Evolutionary conservation across 2,888 invertebrate species (phyloP).

Genomic region (Onthophagus sagittarius): DNA sequence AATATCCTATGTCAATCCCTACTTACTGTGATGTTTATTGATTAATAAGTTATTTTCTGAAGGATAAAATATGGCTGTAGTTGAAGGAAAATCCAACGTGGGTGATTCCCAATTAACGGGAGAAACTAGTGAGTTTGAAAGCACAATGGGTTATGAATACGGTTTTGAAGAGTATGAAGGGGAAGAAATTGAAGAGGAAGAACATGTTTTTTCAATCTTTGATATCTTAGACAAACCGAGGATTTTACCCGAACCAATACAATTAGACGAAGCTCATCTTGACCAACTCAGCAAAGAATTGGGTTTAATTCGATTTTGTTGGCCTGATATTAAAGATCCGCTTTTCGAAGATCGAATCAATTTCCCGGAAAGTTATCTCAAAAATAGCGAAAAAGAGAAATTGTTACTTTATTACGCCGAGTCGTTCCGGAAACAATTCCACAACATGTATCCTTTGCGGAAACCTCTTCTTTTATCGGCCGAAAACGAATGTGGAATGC

Average conservation of each 20-base stretch:
- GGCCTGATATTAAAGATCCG: conserved; percentile 57
- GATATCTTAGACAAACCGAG: conserved; percentile 42
- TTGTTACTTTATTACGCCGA: conserved; percentile 69
- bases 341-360: conserved; percentile 57
- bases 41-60: too few species aligned
- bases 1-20: too few species aligned
- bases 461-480: conserved; percentile 66
- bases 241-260: conserved; percentile 38
- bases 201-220: conserved; percentile 38
- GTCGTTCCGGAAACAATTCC: conserved; percentile 72
- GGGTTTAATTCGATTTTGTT: conserved; percentile 61
- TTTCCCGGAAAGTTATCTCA: conserved; percentile 64
- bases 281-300: conserved; percentile 56
- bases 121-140: neutral
- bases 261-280: conserved; percentile 53
- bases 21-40: too few species aligned
- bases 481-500: conserved; percentile 73
- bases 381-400: conserved; percentile 66
- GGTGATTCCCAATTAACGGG: neutral
- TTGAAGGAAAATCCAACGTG: neutral
- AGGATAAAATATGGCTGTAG: neutral
- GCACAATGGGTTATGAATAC: neutral
- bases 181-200: conserved; percentile 23
- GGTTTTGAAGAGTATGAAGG: conserved; percentile 1
- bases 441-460: conserved; percentile 55